Evolutionary conservation across 2,113 vertebrate species (phyloP).

Genomic region (Numida meleagris): DNA sequence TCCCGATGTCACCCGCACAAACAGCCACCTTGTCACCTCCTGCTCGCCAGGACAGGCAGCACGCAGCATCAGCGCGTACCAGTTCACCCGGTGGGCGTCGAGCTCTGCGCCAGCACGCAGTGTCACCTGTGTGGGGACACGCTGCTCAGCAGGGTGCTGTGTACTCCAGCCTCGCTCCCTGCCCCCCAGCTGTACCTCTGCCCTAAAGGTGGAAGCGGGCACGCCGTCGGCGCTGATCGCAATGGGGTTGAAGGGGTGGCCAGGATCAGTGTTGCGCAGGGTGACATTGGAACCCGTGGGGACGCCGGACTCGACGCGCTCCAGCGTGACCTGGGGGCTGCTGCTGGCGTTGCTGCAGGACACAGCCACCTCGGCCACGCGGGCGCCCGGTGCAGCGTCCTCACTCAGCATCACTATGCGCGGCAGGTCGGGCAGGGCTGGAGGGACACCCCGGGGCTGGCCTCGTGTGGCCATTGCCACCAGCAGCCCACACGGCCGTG

Average conservation of each 20-base stretch:
- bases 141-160: fast-evolving
- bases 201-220: fast-evolving
- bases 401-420: constrained; percentile 58
- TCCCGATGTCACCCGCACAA: constrained; percentile 20
- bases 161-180: fast-evolving
- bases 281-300: neutral
- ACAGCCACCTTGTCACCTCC: neutral
- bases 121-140: constrained; percentile 53
- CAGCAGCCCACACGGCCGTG: fast-evolving
- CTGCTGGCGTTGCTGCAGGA: constrained; percentile 42
- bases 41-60: neutral
- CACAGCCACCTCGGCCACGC: constrained; percentile 14
- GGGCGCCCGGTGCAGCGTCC: neutral
- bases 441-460: fast-evolving
- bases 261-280: fast-evolving
- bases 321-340: constrained; percentile 33
- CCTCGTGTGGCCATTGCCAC: neutral
- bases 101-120: constrained; percentile 65
- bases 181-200: neutral
- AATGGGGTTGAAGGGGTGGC: constrained; percentile 34
- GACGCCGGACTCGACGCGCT: neutral
- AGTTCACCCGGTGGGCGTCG: constrained; percentile 56
- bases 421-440: constrained; percentile 59
- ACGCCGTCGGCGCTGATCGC: neutral
- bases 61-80: constrained; percentile 62